Evolutionary conservation across 2,888 invertebrate species (phyloP).

Genomic region (Dysmachus trigonus): DNA sequence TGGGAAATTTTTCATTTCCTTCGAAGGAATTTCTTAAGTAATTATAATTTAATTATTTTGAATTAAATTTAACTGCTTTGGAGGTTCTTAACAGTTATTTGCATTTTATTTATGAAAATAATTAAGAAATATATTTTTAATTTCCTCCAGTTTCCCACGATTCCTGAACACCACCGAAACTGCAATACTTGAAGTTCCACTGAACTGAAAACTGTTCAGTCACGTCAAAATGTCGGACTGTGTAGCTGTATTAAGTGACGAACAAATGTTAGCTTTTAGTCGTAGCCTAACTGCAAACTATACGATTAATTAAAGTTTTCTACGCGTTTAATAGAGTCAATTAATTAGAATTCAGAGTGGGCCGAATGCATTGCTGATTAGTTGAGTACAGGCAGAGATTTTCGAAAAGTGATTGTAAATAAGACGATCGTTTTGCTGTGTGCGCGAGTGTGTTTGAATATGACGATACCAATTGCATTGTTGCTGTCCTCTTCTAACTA

Average conservation of each 20-base stretch:
- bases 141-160: neutral
- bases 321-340: neutral
- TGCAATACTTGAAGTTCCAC: neutral
- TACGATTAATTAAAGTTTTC: neutral
- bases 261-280: neutral
- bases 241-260: constrained; percentile 9
- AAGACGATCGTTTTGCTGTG: neutral
- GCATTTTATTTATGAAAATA: neutral
- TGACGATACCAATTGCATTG: neutral
- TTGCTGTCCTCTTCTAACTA: neutral
- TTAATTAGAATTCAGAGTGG: neutral
- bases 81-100: neutral
- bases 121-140: neutral
- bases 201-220: neutral
- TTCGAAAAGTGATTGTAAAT: constrained; percentile 28
- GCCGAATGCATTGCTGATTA: neutral
- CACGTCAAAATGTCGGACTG: constrained; percentile 29
- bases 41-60: neutral
- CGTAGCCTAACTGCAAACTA: neutral
- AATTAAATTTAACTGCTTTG: neutral
- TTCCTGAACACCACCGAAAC: neutral
- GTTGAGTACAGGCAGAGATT: neutral
- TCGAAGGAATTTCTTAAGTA: neutral
- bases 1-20: neutral
- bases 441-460: neutral